Evolutionary conservation across 1,140 invertebrate genomes (phyloP), one percentile per base, ranked within the genome.

Genomic region (Drosophila burlai): DNA sequence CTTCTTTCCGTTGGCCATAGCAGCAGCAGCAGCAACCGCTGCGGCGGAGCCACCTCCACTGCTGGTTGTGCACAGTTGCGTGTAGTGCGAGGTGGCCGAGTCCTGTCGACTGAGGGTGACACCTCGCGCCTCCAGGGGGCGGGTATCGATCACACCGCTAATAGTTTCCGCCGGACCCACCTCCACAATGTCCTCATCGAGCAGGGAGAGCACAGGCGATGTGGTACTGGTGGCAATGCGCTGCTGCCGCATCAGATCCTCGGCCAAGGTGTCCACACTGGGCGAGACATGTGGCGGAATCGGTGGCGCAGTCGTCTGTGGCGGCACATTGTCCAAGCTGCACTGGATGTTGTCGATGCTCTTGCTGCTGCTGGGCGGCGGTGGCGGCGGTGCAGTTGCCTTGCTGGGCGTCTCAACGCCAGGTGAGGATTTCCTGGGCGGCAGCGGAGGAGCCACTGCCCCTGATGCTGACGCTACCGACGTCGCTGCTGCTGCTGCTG

Each of bases 91-190:
- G 11, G 75, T 82, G 61, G 78, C 83, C 36, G 68, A 76, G 50
- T 87, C 85, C 45, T 78, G 77, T 3, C 26, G 29, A 36, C 15
- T 52, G 50, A 79, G 34, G 62, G 66, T 76, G 40, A 79, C 66
- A n/a, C 81, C 85, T 4, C 92, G 83, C n/a, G 91, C 83, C 49
- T 93, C 92, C 57, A 93, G 43, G 18, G 92, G 92, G 91, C 94
- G 93, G 0, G 95, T 95, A 76, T 95, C 95, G 42, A 96, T 95
- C 31, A 96, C 93, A 2, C 95, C 95, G 18, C 94, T 95, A 47
- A 96, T 96, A 16, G 95, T 96, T 83, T 95, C 95, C 1, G 95
- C 95, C 8, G 95, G 95, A 1, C 95, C 94, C 1, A 94, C 94
- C 76, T 95, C 94, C 0, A 94, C 94, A 65, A 95, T 94, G 43